Percentiles rank a stretch among this genome's conserved stretches.
These are phyloP conservation scores for Alosa alosa DNA, from an alignment of 2,113 vertebrate genomes.

Conservation along the genomic window DNA sequence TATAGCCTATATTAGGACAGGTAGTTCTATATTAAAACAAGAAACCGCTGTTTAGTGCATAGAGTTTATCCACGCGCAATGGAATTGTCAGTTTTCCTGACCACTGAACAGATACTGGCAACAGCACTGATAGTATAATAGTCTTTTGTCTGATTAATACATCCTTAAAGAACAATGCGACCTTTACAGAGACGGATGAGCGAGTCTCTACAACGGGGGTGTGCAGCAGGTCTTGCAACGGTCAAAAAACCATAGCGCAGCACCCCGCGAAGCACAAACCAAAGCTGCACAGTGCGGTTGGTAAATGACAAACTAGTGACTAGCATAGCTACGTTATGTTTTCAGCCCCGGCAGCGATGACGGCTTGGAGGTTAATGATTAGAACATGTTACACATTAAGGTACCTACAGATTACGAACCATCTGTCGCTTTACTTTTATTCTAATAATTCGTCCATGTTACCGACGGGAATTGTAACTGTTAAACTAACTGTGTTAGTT, in stretches of 20 bases:
- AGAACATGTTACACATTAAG: constrained; percentile 59
- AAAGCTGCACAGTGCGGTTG: constrained; percentile 26
- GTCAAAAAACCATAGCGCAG: constrained; percentile 38
- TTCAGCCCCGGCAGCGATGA: constrained; percentile 27
- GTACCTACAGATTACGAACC: constrained; percentile 14
- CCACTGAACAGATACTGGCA: constrained; percentile 17
- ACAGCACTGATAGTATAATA: constrained; percentile 55
- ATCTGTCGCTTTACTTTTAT: not conserved
- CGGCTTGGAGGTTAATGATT: constrained; percentile 57
- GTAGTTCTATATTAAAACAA: not conserved
- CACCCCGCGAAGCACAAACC: constrained; percentile 27
- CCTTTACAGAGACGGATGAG: constrained; percentile 70
- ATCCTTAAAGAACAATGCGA: constrained; percentile 70
- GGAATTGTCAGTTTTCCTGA: not conserved
- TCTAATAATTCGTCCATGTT: not conserved
- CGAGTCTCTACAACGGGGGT: constrained; percentile 63
- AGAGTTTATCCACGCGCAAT: not conserved
- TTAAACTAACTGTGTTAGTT: not conserved
- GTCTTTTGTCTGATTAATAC: constrained; percentile 74
- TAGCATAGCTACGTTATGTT: constrained; percentile 45
- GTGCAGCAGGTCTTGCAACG: constrained; percentile 54
- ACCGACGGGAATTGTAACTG: not conserved
- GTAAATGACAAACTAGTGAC: constrained; percentile 33
- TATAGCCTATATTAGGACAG: not conserved
- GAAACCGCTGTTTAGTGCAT: not conserved